Base-by-base conservation (phyloP, 2,888 invertebrate species). In the Lymantria dispar region DNA sequence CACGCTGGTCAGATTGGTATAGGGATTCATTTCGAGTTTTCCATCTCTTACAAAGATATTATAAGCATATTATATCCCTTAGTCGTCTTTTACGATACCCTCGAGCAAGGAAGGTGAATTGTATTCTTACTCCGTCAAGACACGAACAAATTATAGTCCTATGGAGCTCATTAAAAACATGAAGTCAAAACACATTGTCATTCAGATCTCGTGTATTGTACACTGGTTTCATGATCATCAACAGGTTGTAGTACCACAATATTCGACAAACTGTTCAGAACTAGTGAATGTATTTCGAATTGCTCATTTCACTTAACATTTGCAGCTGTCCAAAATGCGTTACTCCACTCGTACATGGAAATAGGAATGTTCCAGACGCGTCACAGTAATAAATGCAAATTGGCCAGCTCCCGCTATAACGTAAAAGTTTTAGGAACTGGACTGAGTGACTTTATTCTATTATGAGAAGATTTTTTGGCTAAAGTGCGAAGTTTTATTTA, bases 311-410 rank as follows among this genome's bases (percentile, higher is more conserved):
- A 62, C 58, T 66, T 63, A 59, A 52, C 56, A 47, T 47, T 47
- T 47, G 43, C 36, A 53, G 50, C 57, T 56, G 55, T 53, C 59
- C 58, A 48, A 62, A 67, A 62, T 62, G 60, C 66, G 60, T 60
- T 58, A 42, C 58, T 65, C 58, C 64, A 70, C 66, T 65, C 72
- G 72, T 68, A 61, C 64, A 22, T 22, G 69, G 72, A 76, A 81
- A 80, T 74, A 76, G 68, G 63, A 61, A 63, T 51, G 52, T 52
- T 58, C 54, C 54, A 48, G 69, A 70, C 78, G 77, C 74, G 72
- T 71, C 69, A 64, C 62, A 55, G 76, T 78, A 82, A 84, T 83
- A 78, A 79, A 85, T 85, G 84, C 81, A 85, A 83, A 85, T 84
- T 84, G 83, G 75, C 58, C 48, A 58, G 62, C 72, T 70, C 74